Percentiles rank a stretch among this genome's conserved stretches.
Conservation (phyloP, 2,888 invertebrate genomes). For the Raillietiella orientalis region DNA sequence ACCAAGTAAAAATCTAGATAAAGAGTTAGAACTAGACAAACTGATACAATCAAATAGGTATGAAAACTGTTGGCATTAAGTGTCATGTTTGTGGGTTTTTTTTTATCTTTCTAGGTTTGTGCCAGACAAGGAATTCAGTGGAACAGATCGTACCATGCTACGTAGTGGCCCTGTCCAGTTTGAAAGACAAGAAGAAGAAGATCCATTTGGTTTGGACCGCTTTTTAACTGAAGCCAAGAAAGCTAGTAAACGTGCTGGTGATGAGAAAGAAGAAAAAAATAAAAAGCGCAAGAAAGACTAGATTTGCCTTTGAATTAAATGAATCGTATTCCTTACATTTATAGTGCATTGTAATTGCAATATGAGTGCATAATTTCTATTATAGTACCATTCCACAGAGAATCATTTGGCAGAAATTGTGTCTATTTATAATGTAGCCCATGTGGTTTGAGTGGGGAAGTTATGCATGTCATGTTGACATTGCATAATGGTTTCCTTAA, state of each 20-base stretch:
- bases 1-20: conserved; percentile 56
- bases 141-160: conserved; percentile 36
- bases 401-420: too few species aligned
- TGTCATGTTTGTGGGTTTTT: conserved; percentile 1
- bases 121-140: conserved; percentile 86
- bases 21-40: conserved; percentile 49
- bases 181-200: conserved; percentile 40
- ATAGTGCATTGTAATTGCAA: too few species aligned
- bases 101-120: conserved; percentile 30
- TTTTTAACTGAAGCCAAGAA: conserved; percentile 91
- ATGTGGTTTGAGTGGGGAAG: too few species aligned
- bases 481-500: too few species aligned
- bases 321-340: too few species aligned
- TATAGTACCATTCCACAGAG: too few species aligned
- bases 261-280: too few species aligned
- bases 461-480: too few species aligned
- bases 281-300: too few species aligned
- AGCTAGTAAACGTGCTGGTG: conserved; percentile 21
- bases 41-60: conserved; percentile 53
- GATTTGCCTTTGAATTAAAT: too few species aligned
- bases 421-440: too few species aligned
- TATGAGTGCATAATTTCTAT: too few species aligned
- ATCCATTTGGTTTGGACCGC: conserved; percentile 93
- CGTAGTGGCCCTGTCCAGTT: conserved; percentile 90
- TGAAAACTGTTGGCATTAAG: conserved; percentile 6